These are phyloP conservation scores for Malurus alboscapulatus DNA, from an alignment of 2,113 vertebrate genomes.

Conservation along the genomic window DNA sequence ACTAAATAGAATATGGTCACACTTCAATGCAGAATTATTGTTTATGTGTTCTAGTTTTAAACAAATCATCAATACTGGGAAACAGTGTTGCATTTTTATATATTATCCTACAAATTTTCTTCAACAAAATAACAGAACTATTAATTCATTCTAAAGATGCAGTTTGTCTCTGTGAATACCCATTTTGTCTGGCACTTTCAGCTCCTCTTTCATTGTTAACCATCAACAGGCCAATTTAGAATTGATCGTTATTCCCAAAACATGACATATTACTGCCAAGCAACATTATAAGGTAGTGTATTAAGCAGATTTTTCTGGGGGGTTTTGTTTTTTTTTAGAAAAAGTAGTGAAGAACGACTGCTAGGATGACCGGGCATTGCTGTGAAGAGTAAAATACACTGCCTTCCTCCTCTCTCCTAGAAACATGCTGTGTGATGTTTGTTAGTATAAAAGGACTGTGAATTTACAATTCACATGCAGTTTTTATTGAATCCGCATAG, in stretches of 20 bases:
- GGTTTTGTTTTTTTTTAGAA: neutral
- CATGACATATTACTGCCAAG: neutral
- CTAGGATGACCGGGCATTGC: neutral
- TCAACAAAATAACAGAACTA: slow-evolving; percentile 7
- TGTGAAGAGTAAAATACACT: neutral
- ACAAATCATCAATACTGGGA: slow-evolving; percentile 35
- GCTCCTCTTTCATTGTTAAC: neutral
- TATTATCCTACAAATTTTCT: slow-evolving; percentile 12
- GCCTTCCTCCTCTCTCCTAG: neutral
- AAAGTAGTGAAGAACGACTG: neutral
- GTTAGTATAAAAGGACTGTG: neutral
- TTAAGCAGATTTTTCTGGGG: neutral
- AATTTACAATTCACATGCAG: neutral
- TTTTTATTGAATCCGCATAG: neutral
- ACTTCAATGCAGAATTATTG: slow-evolving; percentile 38
- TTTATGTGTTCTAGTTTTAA: slow-evolving; percentile 27
- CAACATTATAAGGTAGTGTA: neutral
- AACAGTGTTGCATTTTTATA: slow-evolving; percentile 32
- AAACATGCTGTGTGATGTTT: neutral
- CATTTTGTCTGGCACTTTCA: neutral
- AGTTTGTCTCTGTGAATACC: neutral
- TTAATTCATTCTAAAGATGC: neutral
- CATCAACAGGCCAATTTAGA: neutral
- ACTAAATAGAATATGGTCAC: neutral
- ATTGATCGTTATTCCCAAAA: neutral